A percentile compares a stretch with the other conserved stretches of the same genome.
phyloP scores from a whole-genome alignment of 1,140 invertebrate species.

The Camponotus pennsylvanicus region DNA sequence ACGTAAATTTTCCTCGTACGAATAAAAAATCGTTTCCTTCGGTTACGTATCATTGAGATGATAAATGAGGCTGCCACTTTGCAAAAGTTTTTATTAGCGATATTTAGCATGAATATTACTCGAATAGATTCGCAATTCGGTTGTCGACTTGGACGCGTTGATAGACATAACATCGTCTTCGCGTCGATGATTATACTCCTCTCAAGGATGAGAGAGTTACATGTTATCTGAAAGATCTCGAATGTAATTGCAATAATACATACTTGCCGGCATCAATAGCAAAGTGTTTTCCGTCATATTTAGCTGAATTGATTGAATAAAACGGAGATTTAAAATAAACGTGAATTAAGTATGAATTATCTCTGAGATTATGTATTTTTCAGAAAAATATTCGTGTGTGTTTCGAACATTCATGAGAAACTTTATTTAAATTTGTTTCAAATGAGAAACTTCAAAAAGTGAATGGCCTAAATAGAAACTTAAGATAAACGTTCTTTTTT shows the following conservation, averaged over 20 bases:
- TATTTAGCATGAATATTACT: neutral
- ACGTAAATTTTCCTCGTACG: neutral
- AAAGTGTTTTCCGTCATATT: conserved; percentile 23
- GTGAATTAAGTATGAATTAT: conserved; percentile 34
- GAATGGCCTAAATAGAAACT: neutral
- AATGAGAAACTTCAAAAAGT: neutral
- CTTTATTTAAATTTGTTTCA: conserved; percentile 5
- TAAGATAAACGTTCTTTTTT: neutral
- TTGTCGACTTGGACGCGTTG: conserved; percentile 18
- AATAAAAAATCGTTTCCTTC: neutral
- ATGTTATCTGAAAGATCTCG: conserved; percentile 22
- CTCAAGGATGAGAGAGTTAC: conserved; percentile 42
- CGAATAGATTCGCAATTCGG: conserved; percentile 18
- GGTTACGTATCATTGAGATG: neutral
- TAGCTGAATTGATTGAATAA: conserved; percentile 28
- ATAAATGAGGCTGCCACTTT: neutral
- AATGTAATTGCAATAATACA: conserved; percentile 60
- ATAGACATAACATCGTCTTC: conserved; percentile 51
- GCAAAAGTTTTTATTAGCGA: conserved; percentile 11
- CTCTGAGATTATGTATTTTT: conserved; percentile 14
- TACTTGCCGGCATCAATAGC: conserved; percentile 39
- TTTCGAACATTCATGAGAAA: conserved; percentile 2
- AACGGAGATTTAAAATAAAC: conserved; percentile 36
- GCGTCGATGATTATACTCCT: conserved; percentile 32
- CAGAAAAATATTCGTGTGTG: neutral